phyloP scores from a whole-genome alignment of 2,113 vertebrate species.

The Taxidea taxus region DNA sequence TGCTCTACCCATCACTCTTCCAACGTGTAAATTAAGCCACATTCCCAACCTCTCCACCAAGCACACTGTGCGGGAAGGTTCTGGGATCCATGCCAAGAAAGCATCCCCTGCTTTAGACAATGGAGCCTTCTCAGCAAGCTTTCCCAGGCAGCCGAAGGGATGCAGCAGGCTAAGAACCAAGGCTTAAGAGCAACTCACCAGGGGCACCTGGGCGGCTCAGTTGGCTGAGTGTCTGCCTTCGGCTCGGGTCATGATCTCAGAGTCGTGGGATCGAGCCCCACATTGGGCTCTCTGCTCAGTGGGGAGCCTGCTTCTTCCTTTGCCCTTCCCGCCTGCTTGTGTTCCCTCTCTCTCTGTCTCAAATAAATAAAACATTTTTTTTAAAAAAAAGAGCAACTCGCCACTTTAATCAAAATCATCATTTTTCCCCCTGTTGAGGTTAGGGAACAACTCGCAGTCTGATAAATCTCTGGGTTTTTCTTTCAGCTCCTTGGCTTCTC shows the following conservation, averaged over 20 bases:
- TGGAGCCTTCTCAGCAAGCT: not conserved
- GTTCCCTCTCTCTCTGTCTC: no score
- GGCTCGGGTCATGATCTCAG: no score
- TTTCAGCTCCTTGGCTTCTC: not conserved
- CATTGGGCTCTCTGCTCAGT: no score
- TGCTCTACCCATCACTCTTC: not conserved
- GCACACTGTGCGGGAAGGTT: not conserved
- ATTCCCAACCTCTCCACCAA: not conserved
- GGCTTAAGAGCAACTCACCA: not conserved
- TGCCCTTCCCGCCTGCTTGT: no score
- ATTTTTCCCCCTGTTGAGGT: not conserved
- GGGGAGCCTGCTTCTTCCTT: no score
- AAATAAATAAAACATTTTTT: no score
- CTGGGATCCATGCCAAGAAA: constrained; percentile 32
- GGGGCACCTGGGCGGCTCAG: no score
- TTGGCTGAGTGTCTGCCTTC: no score
- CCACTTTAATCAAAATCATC: not conserved
- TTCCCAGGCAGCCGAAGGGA: not conserved
- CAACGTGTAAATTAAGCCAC: not conserved
- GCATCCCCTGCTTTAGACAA: not conserved
- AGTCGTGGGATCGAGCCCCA: no score
- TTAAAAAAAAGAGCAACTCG: not conserved
- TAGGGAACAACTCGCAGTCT: not conserved
- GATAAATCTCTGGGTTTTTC: not conserved
- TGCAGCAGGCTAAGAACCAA: not conserved